Base-by-base conservation (phyloP, 2,888 invertebrate species). In the Sycophila texana region DNA sequence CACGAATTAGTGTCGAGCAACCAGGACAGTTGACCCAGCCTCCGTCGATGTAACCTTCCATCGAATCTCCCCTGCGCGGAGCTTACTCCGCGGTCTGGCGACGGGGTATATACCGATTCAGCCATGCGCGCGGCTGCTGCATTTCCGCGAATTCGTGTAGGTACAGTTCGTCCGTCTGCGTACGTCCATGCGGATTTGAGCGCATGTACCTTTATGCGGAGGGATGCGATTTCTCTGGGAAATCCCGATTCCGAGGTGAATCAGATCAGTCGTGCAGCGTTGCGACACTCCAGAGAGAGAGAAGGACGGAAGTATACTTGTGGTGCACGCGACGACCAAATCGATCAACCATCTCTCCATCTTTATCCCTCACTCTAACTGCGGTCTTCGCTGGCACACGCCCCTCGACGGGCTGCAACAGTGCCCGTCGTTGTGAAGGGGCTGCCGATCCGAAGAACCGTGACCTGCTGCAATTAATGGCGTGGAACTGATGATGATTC, bases 401-500 rank as follows among this genome's bases (percentile, higher is more conserved):
- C 58, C 66, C 55, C 63, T 7, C 10, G 18, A 5, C 16, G 39
- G 61, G 1, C 39, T 39, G 39, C 39, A 39, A 39, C 39, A 39
- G 39, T 39, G 39, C 7, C 68, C 57, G 49, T 53, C 73, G 53
- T 57, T 66, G 65, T 20, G n/a, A 65, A 55, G 55, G 39, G 67
- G 58, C 39, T 10, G 39, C 10, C 13, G 68, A 53, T 47, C 18
- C 63, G 57, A 72, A 71, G 75, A 72, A 67, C 58, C 73, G 5
- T 18, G 20, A 22, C 22, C 39, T 61, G 26, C 26, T 71, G 65
- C 71, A 81, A 81, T 81, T 77, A 81, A 81, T 81, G 74, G 72
- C 74, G 74, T 61, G 77, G 66, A 81, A 81, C 77, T 78, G 74
- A 81, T 74, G 72, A 81, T 78, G 71, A 80, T 80, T 80, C 77